Base-by-base conservation (phyloP, 2,888 invertebrate genomes). In the Nomada ferruginata region DNA sequence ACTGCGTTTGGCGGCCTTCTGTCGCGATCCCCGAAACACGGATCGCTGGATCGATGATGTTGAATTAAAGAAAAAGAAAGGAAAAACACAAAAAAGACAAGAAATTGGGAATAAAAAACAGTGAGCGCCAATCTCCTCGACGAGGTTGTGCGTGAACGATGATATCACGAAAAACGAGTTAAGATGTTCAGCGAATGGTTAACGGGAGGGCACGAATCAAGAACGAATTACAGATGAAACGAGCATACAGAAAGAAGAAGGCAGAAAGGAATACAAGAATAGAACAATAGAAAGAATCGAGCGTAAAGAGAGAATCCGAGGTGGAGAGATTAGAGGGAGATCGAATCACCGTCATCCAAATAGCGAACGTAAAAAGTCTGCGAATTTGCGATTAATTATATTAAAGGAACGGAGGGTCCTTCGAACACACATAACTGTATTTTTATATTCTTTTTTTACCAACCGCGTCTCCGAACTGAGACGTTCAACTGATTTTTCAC, bases 391-490 rank as follows among this genome's bases (percentile, higher is more conserved):
- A 86, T 88, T 86, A 88, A 86, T 85, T 82, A 70, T 83, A 79
- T 84, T 78, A 81, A 81, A 82, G 63, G 84, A 84, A 87, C 77
- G 76, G 76, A 84, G 85, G 76, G 65, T 85, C 85, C 85, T 87
- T 87, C 84, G 72, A 26, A 87, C 50, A 82, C 69, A 89, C 88
- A 89, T 85, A 87, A 89, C 86, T 89, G 87, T 91, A 91, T 91
- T 91, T 91, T 91, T 91, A 83, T 89, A 91, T 91, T 90, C 85
- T 89, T 90, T 90, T 91, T 89, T 87, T 73, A 86, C 75, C 84
- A 82, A 79, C 78, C 57, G 76, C 63, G 77, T 70, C 44, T 29
- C 20, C 4, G 15, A n/a, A 20, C 29, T 79, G 61, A 77, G 83
- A 85, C 76, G 82, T 84, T 74, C 79, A 82, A 82, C 85, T 85